Percentiles rank a stretch among this genome's conserved stretches.
Conservation (phyloP, 2,888 invertebrate genomes). For the Nomada hirtipes region DNA sequence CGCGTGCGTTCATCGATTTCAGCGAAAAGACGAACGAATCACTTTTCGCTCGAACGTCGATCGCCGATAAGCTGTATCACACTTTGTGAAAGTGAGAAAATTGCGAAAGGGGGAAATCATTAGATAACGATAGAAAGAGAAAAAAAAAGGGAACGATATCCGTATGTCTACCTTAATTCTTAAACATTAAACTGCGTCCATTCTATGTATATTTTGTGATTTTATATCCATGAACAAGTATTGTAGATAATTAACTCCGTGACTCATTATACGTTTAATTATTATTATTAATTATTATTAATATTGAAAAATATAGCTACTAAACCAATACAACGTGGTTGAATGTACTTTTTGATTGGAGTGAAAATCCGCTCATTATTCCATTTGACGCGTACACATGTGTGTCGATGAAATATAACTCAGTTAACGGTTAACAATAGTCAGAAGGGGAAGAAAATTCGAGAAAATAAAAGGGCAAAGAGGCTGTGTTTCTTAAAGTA, state of each 20-base stretch:
- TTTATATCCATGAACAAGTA: slow-evolving; percentile 83
- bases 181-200: slow-evolving; percentile 72
- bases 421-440: background rate
- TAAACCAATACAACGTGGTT: slow-evolving; percentile 78
- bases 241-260: slow-evolving; percentile 83
- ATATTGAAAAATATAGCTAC: slow-evolving; percentile 78
- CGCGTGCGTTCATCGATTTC: slow-evolving; percentile 26
- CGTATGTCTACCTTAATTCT: slow-evolving; percentile 59
- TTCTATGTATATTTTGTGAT: slow-evolving; percentile 84
- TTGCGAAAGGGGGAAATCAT: slow-evolving; percentile 46
- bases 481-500: slow-evolving; percentile 66
- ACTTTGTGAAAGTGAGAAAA: slow-evolving; percentile 49
- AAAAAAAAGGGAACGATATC: slow-evolving; percentile 31
- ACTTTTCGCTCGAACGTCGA: slow-evolving; percentile 38
- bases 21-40: slow-evolving; percentile 7
- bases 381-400: background rate
- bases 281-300: slow-evolving; percentile 76
- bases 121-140: slow-evolving; percentile 32
- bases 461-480: slow-evolving; percentile 4
- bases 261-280: slow-evolving; percentile 80
- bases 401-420: too few relatives aligned
- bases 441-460: background rate
- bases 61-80: slow-evolving; percentile 45
- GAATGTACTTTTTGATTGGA: slow-evolving; percentile 46
- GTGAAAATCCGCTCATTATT: slow-evolving; percentile 18